Percentiles rank a stretch among this genome's conserved stretches.
These are phyloP conservation scores for Indicator indicator DNA, from an alignment of 2,113 vertebrate genomes.

Conservation along the genomic window DNA sequence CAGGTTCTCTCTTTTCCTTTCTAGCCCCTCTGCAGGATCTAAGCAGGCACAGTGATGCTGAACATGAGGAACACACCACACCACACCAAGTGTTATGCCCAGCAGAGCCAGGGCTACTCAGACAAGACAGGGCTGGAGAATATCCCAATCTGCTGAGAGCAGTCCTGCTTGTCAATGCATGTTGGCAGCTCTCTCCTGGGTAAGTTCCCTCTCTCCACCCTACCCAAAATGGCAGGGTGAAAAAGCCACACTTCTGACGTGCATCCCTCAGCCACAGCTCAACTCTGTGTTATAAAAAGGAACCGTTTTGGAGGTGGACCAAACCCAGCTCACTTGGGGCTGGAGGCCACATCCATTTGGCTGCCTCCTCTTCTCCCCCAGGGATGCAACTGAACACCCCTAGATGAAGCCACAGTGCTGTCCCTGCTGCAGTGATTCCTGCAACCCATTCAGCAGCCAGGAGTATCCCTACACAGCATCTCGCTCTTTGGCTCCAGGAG, in stretches of 20 bases:
- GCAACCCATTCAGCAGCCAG: fast-evolving
- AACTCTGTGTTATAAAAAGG: fast-evolving
- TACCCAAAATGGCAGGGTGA: background rate
- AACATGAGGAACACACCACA: background rate
- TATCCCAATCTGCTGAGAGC: background rate
- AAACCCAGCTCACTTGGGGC: background rate
- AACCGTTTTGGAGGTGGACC: background rate
- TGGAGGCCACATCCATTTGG: background rate
- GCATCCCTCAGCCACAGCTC: background rate
- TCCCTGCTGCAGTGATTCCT: background rate
- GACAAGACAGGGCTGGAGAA: background rate
- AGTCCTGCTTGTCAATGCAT: background rate
- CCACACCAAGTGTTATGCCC: background rate
- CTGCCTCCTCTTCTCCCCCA: background rate
- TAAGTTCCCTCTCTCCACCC: background rate
- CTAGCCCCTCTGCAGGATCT: background rate
- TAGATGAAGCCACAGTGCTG: background rate
- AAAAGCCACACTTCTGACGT: fast-evolving
- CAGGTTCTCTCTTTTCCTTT: background rate
- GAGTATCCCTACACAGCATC: background rate
- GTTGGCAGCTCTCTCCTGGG: background rate
- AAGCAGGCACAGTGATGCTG: background rate
- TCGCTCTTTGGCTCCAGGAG: fast-evolving
- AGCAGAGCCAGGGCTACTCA: background rate
- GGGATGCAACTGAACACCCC: background rate